Evolutionary conservation across 2,888 invertebrate species (phyloP).

Genomic region (Clitarchus hookeri): DNA sequence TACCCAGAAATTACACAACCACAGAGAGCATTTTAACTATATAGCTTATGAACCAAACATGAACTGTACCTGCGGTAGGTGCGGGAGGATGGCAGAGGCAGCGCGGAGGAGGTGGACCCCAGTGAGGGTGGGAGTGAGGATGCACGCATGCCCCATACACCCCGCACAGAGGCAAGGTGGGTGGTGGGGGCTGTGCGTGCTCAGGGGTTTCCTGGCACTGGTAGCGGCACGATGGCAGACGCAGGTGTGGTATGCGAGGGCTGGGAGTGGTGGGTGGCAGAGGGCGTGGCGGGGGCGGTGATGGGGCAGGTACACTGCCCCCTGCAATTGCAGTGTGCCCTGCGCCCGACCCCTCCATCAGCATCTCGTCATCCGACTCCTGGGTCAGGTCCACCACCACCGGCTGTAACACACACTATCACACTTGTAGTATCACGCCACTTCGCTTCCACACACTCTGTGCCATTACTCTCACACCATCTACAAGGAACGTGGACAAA

Average conservation of each 20-base stretch:
- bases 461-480: no score
- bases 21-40: no score
- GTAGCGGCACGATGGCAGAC: conserved; percentile 40
- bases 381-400: conserved; percentile 64
- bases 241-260: conserved; percentile 27
- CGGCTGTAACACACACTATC: conserved; percentile 46
- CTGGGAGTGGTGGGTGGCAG: conserved; percentile 30
- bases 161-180: conserved; percentile 31
- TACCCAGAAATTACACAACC: no score
- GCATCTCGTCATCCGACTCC: conserved; percentile 60
- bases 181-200: conserved; percentile 15
- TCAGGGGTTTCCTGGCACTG: conserved; percentile 32
- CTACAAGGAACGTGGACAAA: no score
- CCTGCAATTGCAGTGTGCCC: neutral
- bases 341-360: conserved; percentile 33
- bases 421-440: no score
- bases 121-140: conserved; percentile 27
- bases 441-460: no score
- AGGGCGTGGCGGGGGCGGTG: conserved; percentile 29
- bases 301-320: neutral
- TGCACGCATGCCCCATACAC: conserved; percentile 36
- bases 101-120: conserved; percentile 21
- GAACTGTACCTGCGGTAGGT: neutral
- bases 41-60: no score
- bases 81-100: neutral